Base-by-base conservation (phyloP, 2,888 invertebrate genomes). In the Hemicrepidius hirtus region DNA sequence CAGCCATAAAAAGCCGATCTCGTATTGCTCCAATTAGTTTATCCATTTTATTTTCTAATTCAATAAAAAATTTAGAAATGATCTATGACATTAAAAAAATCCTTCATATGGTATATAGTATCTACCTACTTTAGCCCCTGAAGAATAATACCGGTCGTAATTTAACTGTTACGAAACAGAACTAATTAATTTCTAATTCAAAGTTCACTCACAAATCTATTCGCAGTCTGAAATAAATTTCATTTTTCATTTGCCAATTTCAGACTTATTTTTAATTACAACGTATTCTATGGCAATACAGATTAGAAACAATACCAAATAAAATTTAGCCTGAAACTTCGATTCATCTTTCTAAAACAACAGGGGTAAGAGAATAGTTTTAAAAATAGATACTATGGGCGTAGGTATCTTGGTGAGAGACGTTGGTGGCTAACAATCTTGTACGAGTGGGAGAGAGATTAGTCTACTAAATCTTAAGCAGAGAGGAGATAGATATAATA, bases 401-500 rank as follows among this genome's bases (percentile, higher is more conserved):
- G 57, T 57, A 37, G 57, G 57, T 57, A 55, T 55, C 55, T 55
- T 16, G 32, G 57, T 37, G 57, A 57, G 40, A 57, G 50, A 50
- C 37, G 57, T 57, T 57, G 57, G 57, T 57, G 57, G 57, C 12
- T 57, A 28, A 37, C 37, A 37, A 37, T 57, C 57, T 37, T 57
- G 37, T 37, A 37, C 37, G 57, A 57, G 57, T 57, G 40, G 57
- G 57, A 57, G 40, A 57, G 40, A 57, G 57, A 57, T 35, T 57
- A 57, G 57, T 18, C 57, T 37, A 57, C 37, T 57, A 57, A 57
- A 57, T 57, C 57, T 57, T 37, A 20, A 37, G 57, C 4, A 57
- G 57, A 37, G 57, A 57, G 40, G 57, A 57, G 57, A 57, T 57
- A 57, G 57, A 37, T 57, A 57, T 57, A 66, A 66, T 44, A 32